Evolutionary conservation across 2,113 vertebrate species (phyloP), one percentile per base, ranked within the genome.

Genomic region (Actenoides hombroni): DNA sequence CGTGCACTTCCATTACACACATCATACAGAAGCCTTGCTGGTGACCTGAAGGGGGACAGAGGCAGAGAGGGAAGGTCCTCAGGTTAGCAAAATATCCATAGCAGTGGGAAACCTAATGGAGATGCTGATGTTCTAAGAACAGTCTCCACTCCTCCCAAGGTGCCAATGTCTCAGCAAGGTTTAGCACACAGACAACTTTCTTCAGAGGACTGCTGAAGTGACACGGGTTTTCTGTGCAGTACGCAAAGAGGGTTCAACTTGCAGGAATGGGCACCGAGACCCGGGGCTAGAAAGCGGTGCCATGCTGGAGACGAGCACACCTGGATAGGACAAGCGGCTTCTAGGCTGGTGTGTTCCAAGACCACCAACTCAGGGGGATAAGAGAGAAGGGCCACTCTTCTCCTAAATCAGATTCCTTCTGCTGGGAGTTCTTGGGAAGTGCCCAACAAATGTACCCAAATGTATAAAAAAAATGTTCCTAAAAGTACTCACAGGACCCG

Each of bases 1-100:
- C 46, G 46, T 99, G 99, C 4, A 98, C 98, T 93, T 99, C 99
- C 99, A 99, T 99, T 40, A 97, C 98, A 88, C 99, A 99, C 99
- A 99, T 99, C 99, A 99, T 99, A 95, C 99, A 99, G 97, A 99
- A 99, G 7, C 98, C 99, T 82, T 98, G 98, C 64, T 96, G 98
- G 5, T 98, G 98, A 98, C 99, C 99, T 99, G 91, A 68, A 96
- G 39, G 67, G 23, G 6, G 76, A 74, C 57, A 1, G 40, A 69
- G 28, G 90, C 48, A 49, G 48, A 24, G 35, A 77, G n/a, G 12
- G 33, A 40, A 81, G 24, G 16, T 54, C 25, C 83, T 64, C 54
- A 26, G 25, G 42, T 92, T n/a, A 94, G 53, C 23, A 70, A 76
- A 73, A 35, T 15, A 16, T 15, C 23, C 17, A 31, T 37, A 61